phyloP scores from a whole-genome alignment of 2,797 vertebrate species.

The Mormyrops attenuatus region DNA sequence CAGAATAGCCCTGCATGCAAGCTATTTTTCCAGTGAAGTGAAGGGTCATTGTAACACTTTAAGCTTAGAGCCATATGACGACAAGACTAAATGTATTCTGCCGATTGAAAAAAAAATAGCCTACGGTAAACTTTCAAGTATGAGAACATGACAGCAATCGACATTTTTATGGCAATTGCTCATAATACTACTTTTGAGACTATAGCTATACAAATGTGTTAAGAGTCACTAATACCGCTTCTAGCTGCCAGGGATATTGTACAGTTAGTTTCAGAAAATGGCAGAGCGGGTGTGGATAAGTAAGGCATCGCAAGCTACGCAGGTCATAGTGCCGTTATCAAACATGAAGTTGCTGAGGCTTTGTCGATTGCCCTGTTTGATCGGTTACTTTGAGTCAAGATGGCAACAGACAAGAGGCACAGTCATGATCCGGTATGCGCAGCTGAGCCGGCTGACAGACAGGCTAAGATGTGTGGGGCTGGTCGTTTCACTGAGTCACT shows the following conservation, averaged over 20 bases:
- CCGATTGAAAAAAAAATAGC: not conserved
- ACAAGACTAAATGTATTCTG: not conserved
- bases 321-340: not conserved
- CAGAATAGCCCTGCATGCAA: conserved; percentile 12
- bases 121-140: not conserved
- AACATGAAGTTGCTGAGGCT: not conserved
- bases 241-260: not conserved
- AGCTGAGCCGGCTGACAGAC: conserved; percentile 15
- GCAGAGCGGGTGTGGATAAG: not conserved
- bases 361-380: not conserved
- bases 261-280: not conserved
- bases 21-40: conserved; percentile 9
- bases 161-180: not conserved
- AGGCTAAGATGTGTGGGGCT: not conserved
- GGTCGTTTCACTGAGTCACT: conserved; percentile 18
- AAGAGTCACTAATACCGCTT: not conserved
- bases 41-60: conserved; percentile 6
- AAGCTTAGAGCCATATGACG: not conserved
- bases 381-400: not conserved
- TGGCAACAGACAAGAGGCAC: not conserved
- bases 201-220: not conserved
- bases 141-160: not conserved
- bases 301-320: not conserved
- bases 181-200: not conserved
- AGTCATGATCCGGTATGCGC: not conserved